phyloP scores from a whole-genome alignment of 2,113 vertebrate species.

The Notothenia rossii region DNA sequence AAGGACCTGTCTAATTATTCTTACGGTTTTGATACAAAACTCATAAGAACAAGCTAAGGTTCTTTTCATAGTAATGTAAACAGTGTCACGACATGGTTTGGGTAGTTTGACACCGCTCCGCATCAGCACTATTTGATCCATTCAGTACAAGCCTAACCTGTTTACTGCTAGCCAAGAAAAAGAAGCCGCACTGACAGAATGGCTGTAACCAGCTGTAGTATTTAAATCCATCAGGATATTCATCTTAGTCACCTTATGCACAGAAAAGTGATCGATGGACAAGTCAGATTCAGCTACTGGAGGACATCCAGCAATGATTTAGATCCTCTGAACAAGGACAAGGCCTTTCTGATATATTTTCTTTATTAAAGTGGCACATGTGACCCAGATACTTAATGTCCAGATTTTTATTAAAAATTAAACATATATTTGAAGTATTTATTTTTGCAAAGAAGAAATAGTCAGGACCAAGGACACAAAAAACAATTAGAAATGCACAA shows the following conservation, averaged over 20 bases:
- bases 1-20: not conserved
- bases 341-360: conserved; percentile 26
- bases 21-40: conserved; percentile 2
- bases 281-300: conserved; percentile 50
- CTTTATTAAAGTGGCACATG: conserved; percentile 44
- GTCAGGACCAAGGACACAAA: not conserved
- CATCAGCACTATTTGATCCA: not conserved
- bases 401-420: not conserved
- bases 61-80: conserved; percentile 33
- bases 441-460: not conserved
- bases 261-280: conserved; percentile 44
- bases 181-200: conserved; percentile 27
- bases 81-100: conserved; percentile 10
- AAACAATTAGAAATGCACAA: not conserved
- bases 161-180: conserved; percentile 3
- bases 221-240: conserved; percentile 17
- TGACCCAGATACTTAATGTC: too few relatives aligned
- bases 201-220: conserved; percentile 20
- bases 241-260: conserved; percentile 25
- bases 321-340: conserved; percentile 32
- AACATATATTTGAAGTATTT: conserved; percentile 5
- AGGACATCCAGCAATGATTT: conserved; percentile 29
- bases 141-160: conserved; percentile 10
- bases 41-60: not conserved
- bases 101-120: conserved; percentile 4